Conservation (phyloP, 2,797 vertebrate genomes). For the Catostomus latipinnis region DNA sequence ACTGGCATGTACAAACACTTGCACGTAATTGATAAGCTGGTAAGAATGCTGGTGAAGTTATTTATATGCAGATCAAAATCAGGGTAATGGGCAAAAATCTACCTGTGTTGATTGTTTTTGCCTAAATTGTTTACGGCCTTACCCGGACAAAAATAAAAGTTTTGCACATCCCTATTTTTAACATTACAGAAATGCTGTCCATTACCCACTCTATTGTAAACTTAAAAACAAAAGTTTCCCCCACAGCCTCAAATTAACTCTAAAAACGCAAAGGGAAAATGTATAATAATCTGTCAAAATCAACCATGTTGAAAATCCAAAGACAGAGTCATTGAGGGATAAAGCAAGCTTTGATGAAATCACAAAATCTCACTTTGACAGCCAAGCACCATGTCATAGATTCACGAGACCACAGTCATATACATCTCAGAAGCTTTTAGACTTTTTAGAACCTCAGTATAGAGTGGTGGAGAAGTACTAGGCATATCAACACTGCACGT, state of each 20-base stretch:
- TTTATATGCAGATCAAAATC: no score
- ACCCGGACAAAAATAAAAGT: no score
- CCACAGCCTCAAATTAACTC: constrained; percentile 2
- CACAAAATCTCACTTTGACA: constrained; percentile 2
- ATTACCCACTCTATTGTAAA: constrained; percentile 13
- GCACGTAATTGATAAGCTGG: no score
- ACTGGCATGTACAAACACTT: no score
- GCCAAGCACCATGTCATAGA: not conserved
- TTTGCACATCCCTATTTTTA: constrained; percentile 4
- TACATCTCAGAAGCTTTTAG: constrained; percentile 31
- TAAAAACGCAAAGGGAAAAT: constrained; percentile 28
- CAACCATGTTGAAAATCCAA: constrained; percentile 34
- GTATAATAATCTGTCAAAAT: constrained; percentile 47
- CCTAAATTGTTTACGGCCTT: no score
- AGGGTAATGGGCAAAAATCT: no score
- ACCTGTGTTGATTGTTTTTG: no score
- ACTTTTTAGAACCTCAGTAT: constrained; percentile 7
- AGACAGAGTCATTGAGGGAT: constrained; percentile 18
- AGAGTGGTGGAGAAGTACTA: constrained; percentile 27
- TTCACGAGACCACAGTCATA: constrained; percentile 12
- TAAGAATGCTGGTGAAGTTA: no score
- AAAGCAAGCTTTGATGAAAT: constrained; percentile 31
- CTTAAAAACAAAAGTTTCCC: constrained; percentile 46
- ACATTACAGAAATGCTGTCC: constrained; percentile 20
- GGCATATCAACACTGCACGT: constrained; percentile 32